Conservation (phyloP, 2,113 vertebrate genomes). For the Thinocorus orbignyianus region DNA sequence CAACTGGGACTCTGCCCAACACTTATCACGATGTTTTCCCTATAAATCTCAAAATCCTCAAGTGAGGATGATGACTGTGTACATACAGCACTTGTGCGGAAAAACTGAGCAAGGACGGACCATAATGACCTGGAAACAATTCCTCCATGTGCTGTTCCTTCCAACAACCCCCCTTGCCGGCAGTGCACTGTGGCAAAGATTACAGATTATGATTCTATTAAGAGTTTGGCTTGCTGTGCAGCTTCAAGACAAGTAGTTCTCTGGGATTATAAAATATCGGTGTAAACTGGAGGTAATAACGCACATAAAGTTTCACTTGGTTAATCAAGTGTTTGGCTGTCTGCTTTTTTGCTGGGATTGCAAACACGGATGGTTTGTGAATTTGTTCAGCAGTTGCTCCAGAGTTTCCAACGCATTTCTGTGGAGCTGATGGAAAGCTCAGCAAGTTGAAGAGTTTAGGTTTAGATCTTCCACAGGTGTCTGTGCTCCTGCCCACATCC, state of each 20-base stretch:
- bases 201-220: slow-evolving; percentile 18
- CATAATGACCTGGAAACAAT: slow-evolving; percentile 30
- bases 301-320: background rate
- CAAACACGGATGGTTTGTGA: background rate
- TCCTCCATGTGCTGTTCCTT: background rate
- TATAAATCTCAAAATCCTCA: slow-evolving; percentile 17
- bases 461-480: background rate
- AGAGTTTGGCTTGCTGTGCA: background rate
- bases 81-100: background rate
- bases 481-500: background rate
- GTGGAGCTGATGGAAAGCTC: background rate
- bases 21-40: slow-evolving; percentile 7
- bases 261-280: slow-evolving; percentile 3
- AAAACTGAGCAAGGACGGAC: slow-evolving; percentile 27
- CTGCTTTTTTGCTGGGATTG: background rate
- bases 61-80: background rate
- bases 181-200: background rate
- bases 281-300: background rate
- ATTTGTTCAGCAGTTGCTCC: background rate
- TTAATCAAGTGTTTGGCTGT: background rate
- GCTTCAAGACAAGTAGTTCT: slow-evolving; percentile 13
- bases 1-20: background rate
- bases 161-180: background rate
- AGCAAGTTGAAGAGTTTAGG: background rate
- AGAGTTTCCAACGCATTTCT: background rate